A percentile compares a stretch with the other conserved stretches of the same genome.
phyloP scores from a whole-genome alignment of 2,113 vertebrate species.

The Cryptotis parvus region DNA sequence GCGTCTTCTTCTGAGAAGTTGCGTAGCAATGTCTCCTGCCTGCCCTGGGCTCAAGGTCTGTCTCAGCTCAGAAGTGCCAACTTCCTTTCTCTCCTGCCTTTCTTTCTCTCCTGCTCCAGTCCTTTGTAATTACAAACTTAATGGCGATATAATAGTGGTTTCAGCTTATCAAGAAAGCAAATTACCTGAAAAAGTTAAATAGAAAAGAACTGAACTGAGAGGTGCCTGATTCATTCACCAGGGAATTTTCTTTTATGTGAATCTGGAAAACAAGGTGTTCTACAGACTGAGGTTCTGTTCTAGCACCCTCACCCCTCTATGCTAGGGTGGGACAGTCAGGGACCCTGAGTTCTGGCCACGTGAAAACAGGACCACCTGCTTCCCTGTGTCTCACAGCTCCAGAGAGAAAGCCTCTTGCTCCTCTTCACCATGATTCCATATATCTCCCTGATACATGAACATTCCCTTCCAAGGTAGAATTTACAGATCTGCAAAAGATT shows the following conservation, averaged over 20 bases:
- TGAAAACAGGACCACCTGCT: not conserved
- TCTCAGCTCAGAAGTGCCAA: too few species aligned
- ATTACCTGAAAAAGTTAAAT: slow-evolving; percentile 5
- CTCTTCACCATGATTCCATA: not conserved
- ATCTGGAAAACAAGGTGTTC: not conserved
- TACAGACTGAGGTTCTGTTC: too few species aligned
- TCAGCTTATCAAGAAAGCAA: not conserved
- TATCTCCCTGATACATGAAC: not conserved
- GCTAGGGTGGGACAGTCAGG: not conserved
- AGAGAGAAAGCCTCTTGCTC: not conserved
- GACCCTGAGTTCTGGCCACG: not conserved
- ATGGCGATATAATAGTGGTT: not conserved
- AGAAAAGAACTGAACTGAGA: slow-evolving; percentile 15
- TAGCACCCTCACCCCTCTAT: too few species aligned
- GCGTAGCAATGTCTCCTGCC: too few species aligned
- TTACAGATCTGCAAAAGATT: not conserved
- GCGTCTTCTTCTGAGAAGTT: too few species aligned
- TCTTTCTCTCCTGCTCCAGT: not conserved
- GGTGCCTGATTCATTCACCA: not conserved
- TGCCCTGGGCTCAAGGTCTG: too few species aligned
- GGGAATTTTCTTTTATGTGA: not conserved
- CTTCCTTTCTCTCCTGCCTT: too few species aligned
- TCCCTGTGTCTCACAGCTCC: not conserved
- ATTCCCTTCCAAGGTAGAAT: not conserved
- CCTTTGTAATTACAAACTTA: not conserved